Conservation (phyloP, 2,797 vertebrate species). For the Manis pentadactyla region DNA sequence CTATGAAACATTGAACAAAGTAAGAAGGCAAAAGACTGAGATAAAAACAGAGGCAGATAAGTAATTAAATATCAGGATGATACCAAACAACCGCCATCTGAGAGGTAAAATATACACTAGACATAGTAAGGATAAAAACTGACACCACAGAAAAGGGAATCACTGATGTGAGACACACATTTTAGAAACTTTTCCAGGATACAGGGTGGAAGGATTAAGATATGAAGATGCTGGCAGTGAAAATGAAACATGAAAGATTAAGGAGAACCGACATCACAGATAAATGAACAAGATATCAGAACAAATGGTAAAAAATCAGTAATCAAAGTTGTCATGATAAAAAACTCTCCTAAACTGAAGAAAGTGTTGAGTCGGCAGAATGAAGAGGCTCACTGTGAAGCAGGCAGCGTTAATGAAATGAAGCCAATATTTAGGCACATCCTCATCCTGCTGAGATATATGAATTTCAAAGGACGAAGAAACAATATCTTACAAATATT, state of each 20-base stretch:
- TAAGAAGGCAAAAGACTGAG: constrained; percentile 7
- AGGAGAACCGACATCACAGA: neutral
- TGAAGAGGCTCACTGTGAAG: constrained; percentile 46
- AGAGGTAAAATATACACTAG: neutral
- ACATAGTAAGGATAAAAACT: constrained; percentile 31
- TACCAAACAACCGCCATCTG: neutral
- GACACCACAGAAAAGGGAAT: neutral
- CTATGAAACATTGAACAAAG: neutral
- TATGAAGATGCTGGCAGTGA: neutral
- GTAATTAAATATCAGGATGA: constrained; percentile 26
- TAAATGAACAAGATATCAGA: constrained; percentile 14
- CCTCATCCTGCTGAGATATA: constrained; percentile 51
- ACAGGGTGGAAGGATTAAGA: neutral
- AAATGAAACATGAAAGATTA: constrained; percentile 48
- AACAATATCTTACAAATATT: neutral
- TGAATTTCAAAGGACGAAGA: constrained; percentile 67
- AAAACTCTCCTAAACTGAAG: constrained; percentile 42
- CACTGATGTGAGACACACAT: neutral
- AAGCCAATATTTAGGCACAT: constrained; percentile 52
- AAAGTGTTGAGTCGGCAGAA: constrained; percentile 40
- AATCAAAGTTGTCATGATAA: constrained; percentile 15
- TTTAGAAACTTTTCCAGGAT: neutral
- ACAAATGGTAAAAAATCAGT: constrained; percentile 2
- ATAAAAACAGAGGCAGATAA: constrained; percentile 22
- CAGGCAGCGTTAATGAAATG: constrained; percentile 49